Base-by-base conservation (phyloP, 92 coral and sea anemone genomes). In the Bergia puertoricense region DNA sequence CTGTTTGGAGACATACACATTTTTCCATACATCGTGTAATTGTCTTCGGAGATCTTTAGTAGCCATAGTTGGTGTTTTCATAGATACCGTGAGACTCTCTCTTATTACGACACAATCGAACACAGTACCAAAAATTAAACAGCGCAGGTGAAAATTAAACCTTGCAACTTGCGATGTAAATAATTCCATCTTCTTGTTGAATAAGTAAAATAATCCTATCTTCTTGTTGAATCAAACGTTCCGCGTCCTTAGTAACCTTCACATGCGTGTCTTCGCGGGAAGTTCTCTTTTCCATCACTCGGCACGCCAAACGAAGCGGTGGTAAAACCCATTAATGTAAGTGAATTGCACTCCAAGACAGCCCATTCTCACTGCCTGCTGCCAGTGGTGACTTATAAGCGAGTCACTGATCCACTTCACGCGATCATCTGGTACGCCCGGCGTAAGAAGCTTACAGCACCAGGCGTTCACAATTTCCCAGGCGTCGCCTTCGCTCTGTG, bases 321-420 rank as follows among this genome's bases (percentile, higher is more conserved):
- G 98, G 54, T 95, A 95, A 41, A 95, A 95, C 0, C 98, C 98
- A 68, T 95, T 95, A 82, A 95, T 95, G 86, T 95, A 95, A 2
- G 98, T 95, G 18, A 95, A 95, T 92, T 95, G 98, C 2, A 95
- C 98, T 0, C 93, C 98, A 13, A 95, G 90, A 48, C 98, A 95
- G 1, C 98, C 96, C 98, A 95, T 95, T 22, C 98, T 79, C 44
- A 90, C 83, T 0, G 98, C 98, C 40, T 94, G 96, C 16, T 93
- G 90, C 96, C 96, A 95, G 77, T 95, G 98, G 14, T 91, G 86
- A 39, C 85, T 90, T 11, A 95, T 48, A 59, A 95, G 91, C 9
- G 98, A 93, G 62, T 95, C 96, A 1, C 90, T 86, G 62, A 95
- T 95, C 85, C 88, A 85, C 5, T 85, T 73, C 22, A 95, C 85